A percentile compares a stretch with the other conserved stretches of the same genome.
Evolutionary conservation across 2,113 vertebrate genomes (phyloP).

Genomic region (Dolichallabes microphthalmus): DNA sequence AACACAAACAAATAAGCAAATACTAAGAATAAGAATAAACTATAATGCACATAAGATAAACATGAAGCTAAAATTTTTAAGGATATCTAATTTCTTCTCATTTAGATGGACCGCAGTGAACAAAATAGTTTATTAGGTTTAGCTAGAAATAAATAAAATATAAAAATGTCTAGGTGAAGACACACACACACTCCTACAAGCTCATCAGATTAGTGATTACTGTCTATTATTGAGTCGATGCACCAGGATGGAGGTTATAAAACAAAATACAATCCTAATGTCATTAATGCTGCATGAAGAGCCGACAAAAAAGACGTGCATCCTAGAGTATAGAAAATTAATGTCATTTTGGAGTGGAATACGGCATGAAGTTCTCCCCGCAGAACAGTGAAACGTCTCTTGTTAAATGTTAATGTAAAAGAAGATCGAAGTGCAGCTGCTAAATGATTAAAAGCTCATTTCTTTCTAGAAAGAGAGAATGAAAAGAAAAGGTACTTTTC

Average conservation of each 20-base stretch:
- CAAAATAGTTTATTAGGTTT: background rate
- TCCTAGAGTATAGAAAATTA: background rate
- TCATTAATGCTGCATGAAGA: slow-evolving; percentile 39
- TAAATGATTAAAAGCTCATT: slow-evolving; percentile 23
- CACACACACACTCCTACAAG: background rate
- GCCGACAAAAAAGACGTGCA: background rate
- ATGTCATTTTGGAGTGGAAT: background rate
- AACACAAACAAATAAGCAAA: too few relatives aligned
- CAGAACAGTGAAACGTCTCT: background rate
- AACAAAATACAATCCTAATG: slow-evolving; percentile 32
- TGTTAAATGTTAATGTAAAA: slow-evolving; percentile 19
- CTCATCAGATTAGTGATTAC: background rate
- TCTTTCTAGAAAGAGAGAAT: slow-evolving; percentile 5
- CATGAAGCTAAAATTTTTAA: too few relatives aligned
- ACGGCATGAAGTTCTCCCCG: background rate
- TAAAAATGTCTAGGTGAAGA: background rate
- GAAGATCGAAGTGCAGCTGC: slow-evolving; percentile 18
- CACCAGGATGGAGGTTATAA: slow-evolving; percentile 24
- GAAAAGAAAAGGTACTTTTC: background rate
- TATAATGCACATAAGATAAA: too few relatives aligned
- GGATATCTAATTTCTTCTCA: too few relatives aligned
- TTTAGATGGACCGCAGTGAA: too few relatives aligned
- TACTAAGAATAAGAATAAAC: too few relatives aligned
- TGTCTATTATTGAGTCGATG: background rate
- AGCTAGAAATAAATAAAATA: background rate